Conservation (phyloP, 2,888 invertebrate genomes). For the Macrosoma leucophasiata region DNA sequence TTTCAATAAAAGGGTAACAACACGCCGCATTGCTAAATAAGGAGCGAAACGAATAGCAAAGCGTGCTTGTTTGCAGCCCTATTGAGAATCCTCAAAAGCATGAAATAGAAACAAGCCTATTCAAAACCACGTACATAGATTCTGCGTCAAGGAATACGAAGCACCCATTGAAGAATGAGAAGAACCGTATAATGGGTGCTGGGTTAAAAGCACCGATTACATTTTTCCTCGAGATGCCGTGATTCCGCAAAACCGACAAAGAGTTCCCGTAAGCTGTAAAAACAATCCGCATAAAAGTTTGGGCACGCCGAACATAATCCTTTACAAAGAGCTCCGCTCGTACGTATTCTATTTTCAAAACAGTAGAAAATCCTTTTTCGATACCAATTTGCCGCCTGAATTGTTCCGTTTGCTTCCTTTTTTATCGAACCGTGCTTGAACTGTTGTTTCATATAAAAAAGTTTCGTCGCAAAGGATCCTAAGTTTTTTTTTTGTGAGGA, state of each 20-base stretch:
- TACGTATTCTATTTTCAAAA: slow-evolving; percentile 64
- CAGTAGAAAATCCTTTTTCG: slow-evolving; percentile 71
- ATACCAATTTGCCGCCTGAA: slow-evolving; percentile 69
- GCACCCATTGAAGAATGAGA: slow-evolving; percentile 48
- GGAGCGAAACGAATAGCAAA: slow-evolving; percentile 31
- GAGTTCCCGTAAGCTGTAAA: slow-evolving; percentile 69
- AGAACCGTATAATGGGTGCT: slow-evolving; percentile 53
- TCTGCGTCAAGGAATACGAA: slow-evolving; percentile 47
- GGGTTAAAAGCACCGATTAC: slow-evolving; percentile 40
- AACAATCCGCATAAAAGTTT: slow-evolving; percentile 57
- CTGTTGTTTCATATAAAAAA: slow-evolving; percentile 33
- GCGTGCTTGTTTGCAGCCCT: slow-evolving; percentile 36
- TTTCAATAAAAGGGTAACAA: too few species aligned
- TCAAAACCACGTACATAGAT: slow-evolving; percentile 64
- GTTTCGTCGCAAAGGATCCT: slow-evolving; percentile 7
- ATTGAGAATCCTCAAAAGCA: slow-evolving; percentile 50
- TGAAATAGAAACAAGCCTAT: slow-evolving; percentile 65
- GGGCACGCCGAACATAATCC: slow-evolving; percentile 58
- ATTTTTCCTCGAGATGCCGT: slow-evolving; percentile 38
- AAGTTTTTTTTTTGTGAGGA: neutral
- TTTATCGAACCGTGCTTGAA: slow-evolving; percentile 47
- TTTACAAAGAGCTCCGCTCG: slow-evolving; percentile 58
- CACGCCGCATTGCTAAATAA: slow-evolving; percentile 26
- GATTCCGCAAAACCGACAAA: slow-evolving; percentile 65
- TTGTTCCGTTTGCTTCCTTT: slow-evolving; percentile 47